phyloP scores from a whole-genome alignment of 2,113 vertebrate genomes.

The Oreotrochilus melanogaster region DNA sequence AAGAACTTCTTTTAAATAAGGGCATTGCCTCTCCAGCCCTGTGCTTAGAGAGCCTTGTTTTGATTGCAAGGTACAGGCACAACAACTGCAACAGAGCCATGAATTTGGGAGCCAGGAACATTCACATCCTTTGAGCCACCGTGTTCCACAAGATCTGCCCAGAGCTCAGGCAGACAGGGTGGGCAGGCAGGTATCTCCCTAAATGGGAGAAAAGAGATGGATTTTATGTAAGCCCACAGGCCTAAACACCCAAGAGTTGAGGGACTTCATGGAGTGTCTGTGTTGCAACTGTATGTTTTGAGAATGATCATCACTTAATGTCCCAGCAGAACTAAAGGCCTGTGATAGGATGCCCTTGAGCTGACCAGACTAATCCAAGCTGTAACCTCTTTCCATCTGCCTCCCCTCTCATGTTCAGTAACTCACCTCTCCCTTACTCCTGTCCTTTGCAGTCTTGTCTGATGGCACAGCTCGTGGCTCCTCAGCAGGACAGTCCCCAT shows the following conservation, averaged over 20 bases:
- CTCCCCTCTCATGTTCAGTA: not conserved
- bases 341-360: not conserved
- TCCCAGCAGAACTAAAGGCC: not conserved
- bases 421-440: not conserved
- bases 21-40: not conserved
- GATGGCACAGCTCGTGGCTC: not conserved
- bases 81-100: not conserved
- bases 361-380: not conserved
- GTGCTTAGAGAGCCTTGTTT: not conserved
- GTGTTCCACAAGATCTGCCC: not conserved
- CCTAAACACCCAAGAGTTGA: not conserved
- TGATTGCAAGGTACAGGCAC: not conserved
- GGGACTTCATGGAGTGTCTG: not conserved
- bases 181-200: accelerated
- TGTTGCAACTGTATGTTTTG: accelerated
- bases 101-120: not conserved
- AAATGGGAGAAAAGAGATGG: not conserved
- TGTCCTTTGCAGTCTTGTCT: not conserved
- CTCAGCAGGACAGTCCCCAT: not conserved
- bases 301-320: not conserved
- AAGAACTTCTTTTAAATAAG: not conserved
- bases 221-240: not conserved
- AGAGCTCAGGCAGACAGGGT: not conserved
- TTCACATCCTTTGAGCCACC: not conserved
- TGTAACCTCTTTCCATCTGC: not conserved